phyloP scores from a whole-genome alignment of 1,140 invertebrate species.

The Mesaphorura yosii region DNA sequence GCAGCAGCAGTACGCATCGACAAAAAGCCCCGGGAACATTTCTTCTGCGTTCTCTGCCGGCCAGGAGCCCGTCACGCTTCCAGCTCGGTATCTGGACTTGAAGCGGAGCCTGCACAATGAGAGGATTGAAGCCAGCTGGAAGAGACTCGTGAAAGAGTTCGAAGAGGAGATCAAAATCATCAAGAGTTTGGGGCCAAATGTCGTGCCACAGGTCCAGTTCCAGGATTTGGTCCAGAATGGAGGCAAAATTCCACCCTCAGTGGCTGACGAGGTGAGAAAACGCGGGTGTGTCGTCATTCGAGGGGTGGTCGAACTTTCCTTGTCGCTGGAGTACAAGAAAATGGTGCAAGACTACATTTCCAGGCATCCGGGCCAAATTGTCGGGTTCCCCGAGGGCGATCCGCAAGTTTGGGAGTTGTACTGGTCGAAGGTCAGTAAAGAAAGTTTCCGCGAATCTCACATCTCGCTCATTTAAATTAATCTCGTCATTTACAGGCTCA shows the following conservation, averaged over 20 bases:
- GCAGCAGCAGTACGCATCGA: background rate
- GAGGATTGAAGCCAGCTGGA: slow-evolving; percentile 4
- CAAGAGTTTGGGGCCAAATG: slow-evolving; percentile 2
- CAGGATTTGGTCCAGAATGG: background rate
- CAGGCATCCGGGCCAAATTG: slow-evolving; percentile 3
- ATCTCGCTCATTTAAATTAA: too few relatives aligned
- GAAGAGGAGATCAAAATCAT: slow-evolving; percentile 4
- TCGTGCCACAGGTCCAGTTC: slow-evolving; percentile 8
- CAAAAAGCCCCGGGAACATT: background rate
- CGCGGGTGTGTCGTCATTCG: slow-evolving; percentile 2
- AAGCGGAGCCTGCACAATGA: background rate
- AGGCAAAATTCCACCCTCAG: slow-evolving; percentile 2
- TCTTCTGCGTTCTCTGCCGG: background rate
- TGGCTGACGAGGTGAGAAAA: slow-evolving; percentile 6
- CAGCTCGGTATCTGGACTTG: background rate
- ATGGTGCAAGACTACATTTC: slow-evolving; percentile 9
- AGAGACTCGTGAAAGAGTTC: background rate
- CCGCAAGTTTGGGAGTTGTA: slow-evolving; percentile 20
- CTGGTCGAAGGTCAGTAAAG: too few relatives aligned
- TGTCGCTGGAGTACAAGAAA: slow-evolving; percentile 14
- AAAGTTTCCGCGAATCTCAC: too few relatives aligned
- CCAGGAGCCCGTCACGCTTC: background rate
- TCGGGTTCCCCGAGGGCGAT: slow-evolving; percentile 12
- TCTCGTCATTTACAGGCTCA: too few relatives aligned
- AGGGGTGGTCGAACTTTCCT: background rate